These are phyloP conservation scores for Ramphastos sulfuratus DNA, from an alignment of 2,113 vertebrate genomes.

Conservation along the genomic window DNA sequence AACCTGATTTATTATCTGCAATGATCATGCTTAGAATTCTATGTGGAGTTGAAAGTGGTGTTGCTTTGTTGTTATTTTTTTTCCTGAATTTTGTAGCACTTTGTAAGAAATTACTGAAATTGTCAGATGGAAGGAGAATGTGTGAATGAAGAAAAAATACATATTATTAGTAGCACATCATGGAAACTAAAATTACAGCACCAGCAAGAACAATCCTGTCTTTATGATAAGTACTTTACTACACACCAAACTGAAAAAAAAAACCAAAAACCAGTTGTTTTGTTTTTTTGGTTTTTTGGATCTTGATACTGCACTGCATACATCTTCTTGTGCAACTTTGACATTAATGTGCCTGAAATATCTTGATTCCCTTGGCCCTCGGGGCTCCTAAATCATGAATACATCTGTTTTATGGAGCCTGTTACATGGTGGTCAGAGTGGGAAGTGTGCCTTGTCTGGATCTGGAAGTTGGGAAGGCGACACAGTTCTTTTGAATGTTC, in stretches of 20 bases:
- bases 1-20: neutral
- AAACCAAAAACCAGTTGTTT: neutral
- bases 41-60: neutral
- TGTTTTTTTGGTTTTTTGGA: neutral
- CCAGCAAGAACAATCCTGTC: neutral
- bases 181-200: neutral
- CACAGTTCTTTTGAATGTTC: no score
- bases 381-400: neutral
- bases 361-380: neutral
- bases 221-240: neutral
- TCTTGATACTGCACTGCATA: neutral
- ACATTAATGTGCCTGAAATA: neutral
- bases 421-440: neutral
- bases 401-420: neutral
- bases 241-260: neutral
- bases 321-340: neutral
- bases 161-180: neutral
- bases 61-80: neutral
- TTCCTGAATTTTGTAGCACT: neutral
- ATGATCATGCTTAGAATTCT: neutral
- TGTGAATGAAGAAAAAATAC: neutral
- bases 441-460: no score
- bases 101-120: neutral
- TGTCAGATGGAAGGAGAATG: neutral
- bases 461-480: no score